Conservation (phyloP, 2,113 vertebrate genomes). For the Hystrix cristata region DNA sequence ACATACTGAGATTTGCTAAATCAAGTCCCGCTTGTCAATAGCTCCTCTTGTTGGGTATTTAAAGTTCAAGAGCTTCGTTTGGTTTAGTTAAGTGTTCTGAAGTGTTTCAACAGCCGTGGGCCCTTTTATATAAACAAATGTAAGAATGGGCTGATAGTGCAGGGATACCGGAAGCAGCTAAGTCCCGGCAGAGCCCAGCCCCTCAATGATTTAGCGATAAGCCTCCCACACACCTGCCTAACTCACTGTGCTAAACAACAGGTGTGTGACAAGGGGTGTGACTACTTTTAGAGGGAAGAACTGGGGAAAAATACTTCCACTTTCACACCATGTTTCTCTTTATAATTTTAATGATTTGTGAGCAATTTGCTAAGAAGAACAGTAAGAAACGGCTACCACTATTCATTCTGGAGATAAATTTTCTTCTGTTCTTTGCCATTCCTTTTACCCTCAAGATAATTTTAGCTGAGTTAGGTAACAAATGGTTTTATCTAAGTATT, state of each 20-base stretch:
- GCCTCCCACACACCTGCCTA: constrained; percentile 33
- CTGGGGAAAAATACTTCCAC: not conserved
- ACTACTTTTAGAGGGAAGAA: not conserved
- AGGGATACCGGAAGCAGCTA: constrained; percentile 64
- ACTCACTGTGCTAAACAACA: not conserved
- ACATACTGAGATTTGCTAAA: constrained; percentile 80
- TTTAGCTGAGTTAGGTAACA: not conserved
- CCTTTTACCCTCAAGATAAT: not conserved
- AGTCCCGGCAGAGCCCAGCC: constrained; percentile 72
- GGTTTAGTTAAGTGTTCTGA: constrained; percentile 88
- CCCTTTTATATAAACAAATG: constrained; percentile 88
- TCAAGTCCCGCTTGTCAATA: constrained; percentile 85
- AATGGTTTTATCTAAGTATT: not conserved
- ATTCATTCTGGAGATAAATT: not conserved
- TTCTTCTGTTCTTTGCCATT: not conserved
- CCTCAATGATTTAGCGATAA: constrained; percentile 49
- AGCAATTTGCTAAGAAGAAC: not conserved
- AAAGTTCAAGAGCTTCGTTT: constrained; percentile 89
- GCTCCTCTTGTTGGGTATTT: constrained; percentile 87
- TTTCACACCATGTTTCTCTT: not conserved
- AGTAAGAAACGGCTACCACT: not conserved
- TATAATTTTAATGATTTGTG: not conserved
- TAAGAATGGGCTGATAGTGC: constrained; percentile 83
- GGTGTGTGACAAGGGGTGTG: not conserved
- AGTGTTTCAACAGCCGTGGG: constrained; percentile 85